Percentiles rank a stretch among this genome's conserved stretches.
Conservation (phyloP, 2,113 vertebrate genomes). For the Megalops atlanticus region DNA sequence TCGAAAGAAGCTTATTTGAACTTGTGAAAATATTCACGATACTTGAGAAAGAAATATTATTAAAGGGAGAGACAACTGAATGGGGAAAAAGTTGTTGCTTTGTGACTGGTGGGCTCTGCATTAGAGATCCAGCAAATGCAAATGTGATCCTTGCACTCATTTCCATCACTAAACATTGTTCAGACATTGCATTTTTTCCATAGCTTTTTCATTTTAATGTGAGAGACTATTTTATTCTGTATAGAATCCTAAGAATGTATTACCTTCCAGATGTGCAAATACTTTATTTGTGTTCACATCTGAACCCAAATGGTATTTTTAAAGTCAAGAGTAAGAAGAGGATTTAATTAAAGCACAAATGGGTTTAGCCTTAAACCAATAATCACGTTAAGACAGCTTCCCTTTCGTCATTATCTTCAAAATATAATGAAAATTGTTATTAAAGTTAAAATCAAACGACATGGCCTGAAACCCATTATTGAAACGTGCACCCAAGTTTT, state of each 20-base stretch:
- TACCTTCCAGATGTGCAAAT: no score
- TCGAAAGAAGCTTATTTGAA: conserved; percentile 23
- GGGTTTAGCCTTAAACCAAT: no score
- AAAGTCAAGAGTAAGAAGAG: neutral
- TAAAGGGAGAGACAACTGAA: neutral
- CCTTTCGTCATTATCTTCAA: no score
- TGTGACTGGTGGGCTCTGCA: neutral
- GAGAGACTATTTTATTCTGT: neutral
- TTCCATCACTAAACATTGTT: neutral
- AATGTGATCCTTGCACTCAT: neutral
- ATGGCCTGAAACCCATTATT: no score
- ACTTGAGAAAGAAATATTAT: neutral
- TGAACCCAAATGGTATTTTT: neutral
- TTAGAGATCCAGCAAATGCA: neutral
- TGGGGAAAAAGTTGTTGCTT: neutral
- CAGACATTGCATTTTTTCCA: neutral
- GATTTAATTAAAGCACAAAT: neutral
- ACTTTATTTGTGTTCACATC: neutral
- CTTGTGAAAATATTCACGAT: conserved; percentile 23
- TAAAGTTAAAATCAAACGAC: no score
- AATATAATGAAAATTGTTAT: no score
- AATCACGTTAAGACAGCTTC: no score
- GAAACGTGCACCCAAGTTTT: no score
- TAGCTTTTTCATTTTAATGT: neutral
- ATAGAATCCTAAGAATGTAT: neutral